These are phyloP conservation scores for Caenorhabditis sp. DNA, from an alignment of 2,888 invertebrate species.

Conservation along the genomic window DNA sequence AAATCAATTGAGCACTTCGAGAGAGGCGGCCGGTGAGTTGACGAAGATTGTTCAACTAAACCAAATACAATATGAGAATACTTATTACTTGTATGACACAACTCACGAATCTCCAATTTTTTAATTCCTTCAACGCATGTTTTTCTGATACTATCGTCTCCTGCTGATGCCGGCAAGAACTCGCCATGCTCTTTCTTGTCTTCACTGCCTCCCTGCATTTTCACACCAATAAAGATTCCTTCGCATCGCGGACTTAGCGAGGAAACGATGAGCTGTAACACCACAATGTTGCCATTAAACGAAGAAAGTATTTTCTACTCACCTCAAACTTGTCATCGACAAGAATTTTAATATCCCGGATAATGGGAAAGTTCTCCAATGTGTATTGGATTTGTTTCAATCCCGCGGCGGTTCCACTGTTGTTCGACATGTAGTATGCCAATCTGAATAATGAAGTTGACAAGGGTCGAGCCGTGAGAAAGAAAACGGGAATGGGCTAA, in stretches of 20 bases:
- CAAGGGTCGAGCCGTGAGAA: no score
- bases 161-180: conserved; percentile 1
- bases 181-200: not conserved
- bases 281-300: no score
- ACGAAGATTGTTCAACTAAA: conserved; percentile 1
- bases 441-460: no score
- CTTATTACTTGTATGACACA: not conserved
- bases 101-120: conserved; percentile 8
- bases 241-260: conserved; percentile 15
- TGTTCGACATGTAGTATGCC: no score
- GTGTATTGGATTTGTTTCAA: no score
- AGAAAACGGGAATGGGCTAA: no score
- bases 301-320: no score
- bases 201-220: conserved; percentile 13
- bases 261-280: conserved; percentile 28
- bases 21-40: conserved; percentile 3
- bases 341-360: no score
- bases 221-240: conserved; percentile 31
- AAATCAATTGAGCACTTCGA: conserved; percentile 7
- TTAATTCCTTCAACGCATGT: conserved; percentile 30
- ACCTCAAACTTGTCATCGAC: conserved; percentile 5
- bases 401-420: no score
- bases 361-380: no score
- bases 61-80: not conserved
- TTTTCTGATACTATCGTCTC: conserved; percentile 4